Evolutionary conservation across 2,113 vertebrate species (phyloP).

Genomic region (Murina feae): DNA sequence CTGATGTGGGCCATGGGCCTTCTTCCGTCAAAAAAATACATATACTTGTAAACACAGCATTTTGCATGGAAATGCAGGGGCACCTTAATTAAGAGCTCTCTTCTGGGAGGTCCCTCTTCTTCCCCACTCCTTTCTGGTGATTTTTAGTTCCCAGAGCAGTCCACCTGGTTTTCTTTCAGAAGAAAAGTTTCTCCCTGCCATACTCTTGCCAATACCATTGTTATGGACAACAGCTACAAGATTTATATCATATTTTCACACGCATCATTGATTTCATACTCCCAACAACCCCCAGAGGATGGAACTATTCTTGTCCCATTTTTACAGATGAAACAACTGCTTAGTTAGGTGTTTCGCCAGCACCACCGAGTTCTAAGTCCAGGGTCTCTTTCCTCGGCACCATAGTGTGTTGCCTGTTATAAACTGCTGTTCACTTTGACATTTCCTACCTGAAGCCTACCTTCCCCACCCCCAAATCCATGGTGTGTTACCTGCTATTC

Average conservation of each 20-base stretch:
- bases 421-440: neutral
- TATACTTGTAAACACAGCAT: neutral
- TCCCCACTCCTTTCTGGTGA: neutral
- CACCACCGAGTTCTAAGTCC: neutral
- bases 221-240: neutral
- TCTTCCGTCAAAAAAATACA: neutral
- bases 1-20: neutral
- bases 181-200: neutral
- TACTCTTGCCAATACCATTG: neutral
- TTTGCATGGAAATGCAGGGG: neutral
- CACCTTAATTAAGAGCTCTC: neutral
- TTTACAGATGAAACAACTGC: slow-evolving; percentile 42
- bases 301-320: slow-evolving; percentile 55
- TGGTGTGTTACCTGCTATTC: neutral
- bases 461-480: neutral
- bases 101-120: neutral
- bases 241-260: neutral
- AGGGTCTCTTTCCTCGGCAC: neutral
- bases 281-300: slow-evolving; percentile 52
- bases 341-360: neutral
- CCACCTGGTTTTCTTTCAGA: neutral
- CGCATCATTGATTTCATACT: slow-evolving; percentile 22
- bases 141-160: neutral
- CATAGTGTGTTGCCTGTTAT: neutral
- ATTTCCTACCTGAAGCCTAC: neutral